Percentiles rank a stretch among this genome's conserved stretches.
phyloP scores from a whole-genome alignment of 2,888 invertebrate genomes.

The Dicyrtomina minuta region DNA sequence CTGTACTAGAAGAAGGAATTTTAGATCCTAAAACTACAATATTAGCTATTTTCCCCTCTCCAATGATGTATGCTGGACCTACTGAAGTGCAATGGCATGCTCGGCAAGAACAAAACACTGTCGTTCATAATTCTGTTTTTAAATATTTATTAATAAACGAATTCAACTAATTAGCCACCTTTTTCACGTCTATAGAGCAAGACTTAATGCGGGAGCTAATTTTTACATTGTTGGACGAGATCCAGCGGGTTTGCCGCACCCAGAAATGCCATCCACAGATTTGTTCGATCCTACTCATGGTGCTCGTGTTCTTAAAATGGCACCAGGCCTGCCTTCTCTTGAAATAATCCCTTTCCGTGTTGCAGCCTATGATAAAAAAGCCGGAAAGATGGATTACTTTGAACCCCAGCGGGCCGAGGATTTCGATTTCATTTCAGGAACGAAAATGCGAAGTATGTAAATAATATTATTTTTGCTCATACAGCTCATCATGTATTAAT shows the following conservation, averaged over 20 bases:
- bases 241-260: slow-evolving; percentile 97
- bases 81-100: slow-evolving; percentile 71
- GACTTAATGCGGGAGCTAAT: slow-evolving; percentile 95
- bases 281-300: slow-evolving; percentile 94
- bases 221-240: slow-evolving; percentile 99
- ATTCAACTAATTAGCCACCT: too few relatives aligned
- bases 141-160: too few relatives aligned
- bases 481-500: neutral
- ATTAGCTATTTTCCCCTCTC: slow-evolving; percentile 96
- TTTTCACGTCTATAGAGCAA: too few relatives aligned
- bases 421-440: slow-evolving; percentile 86
- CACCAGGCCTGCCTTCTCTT: slow-evolving; percentile 85
- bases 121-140: too few relatives aligned
- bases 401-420: slow-evolving; percentile 85
- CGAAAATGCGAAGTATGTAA: slow-evolving; percentile 39
- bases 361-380: slow-evolving; percentile 90
- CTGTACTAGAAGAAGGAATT: slow-evolving; percentile 82
- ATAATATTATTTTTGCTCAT: too few relatives aligned
- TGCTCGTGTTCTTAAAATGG: slow-evolving; percentile 84
- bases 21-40: slow-evolving; percentile 82
- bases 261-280: slow-evolving; percentile 75
- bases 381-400: slow-evolving; percentile 88
- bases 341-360: slow-evolving; percentile 98
- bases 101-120: slow-evolving; percentile 41
- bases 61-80: slow-evolving; percentile 99